Base-by-base conservation (phyloP, 2,797 vertebrate species). In the Acridotheres tristis region DNA sequence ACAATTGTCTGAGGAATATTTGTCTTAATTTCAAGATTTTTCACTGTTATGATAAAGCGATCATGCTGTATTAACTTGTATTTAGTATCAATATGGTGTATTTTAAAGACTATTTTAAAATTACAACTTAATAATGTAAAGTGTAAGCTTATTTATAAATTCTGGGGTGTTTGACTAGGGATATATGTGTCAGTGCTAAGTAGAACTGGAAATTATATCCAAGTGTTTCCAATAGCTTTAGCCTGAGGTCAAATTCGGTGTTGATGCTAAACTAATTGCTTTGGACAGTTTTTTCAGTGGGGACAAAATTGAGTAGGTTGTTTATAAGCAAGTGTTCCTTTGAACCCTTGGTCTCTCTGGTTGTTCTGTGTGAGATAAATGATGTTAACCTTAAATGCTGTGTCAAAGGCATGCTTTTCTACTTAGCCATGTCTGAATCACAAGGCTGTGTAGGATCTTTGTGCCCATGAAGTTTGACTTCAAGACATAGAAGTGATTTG, bases 321-420 rank as follows among this genome's bases (percentile, higher is more conserved):
- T 92, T 95, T 89, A 92, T 83, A 94, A 95, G 89, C 88, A 93
- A 94, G 50, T 54, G 75, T 50, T 94, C 65, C 67, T 95, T 94
- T 95, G 93, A 96, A 94, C 74, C 72, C 32, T 57, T 8, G 40
- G 74, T 88, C 63, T 90, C 67, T 79, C 80, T 3, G 15, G 78
- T 92, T 29, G 1, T 85, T 87, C 81, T 38, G 11, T 71, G 32
- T 27, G 86, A 89, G 85, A 83, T 68, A 95, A 94, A 78, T 84
- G 61, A 86, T 85, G 36, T 71, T 93, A 93, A 91, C 78, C 81
- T 85, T 67, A 55, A 77, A 61, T 67, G 38, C 85, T 80, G 38
- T 93, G 55, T 76, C 48, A 73, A 90, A 95, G 53, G 32, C 88
- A 69, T 85, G 48, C 71, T 90, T 91, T 95, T 82, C 68, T 93